Conservation (phyloP, 2,797 vertebrate genomes). For the Sparidentex hasta region DNA sequence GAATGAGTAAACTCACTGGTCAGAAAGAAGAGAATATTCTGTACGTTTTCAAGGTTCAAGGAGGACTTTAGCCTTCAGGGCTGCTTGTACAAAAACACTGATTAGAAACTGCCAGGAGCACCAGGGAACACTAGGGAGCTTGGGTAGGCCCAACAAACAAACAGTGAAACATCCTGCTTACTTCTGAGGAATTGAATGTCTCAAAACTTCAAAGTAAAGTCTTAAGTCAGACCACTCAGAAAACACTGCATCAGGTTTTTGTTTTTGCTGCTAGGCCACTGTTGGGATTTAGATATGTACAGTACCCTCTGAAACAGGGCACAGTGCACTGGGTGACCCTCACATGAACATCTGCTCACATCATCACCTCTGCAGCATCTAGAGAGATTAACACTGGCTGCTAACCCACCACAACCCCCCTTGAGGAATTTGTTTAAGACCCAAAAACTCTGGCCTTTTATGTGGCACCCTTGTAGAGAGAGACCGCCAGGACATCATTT, state of each 20-base stretch:
- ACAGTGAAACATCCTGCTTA: slow-evolving; percentile 2
- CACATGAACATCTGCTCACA: slow-evolving; percentile 78
- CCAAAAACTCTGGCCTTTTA: slow-evolving; percentile 58
- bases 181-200: slow-evolving; percentile 37
- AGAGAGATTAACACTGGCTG: slow-evolving; percentile 79
- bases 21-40: slow-evolving; percentile 50
- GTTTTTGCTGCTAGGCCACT: background rate
- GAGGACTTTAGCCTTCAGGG: slow-evolving; percentile 24
- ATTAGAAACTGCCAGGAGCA: slow-evolving; percentile 58
- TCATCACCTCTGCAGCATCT: slow-evolving; percentile 81
- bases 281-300: slow-evolving; percentile 10
- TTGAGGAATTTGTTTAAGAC: slow-evolving; percentile 75
- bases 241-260: background rate
- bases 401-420: slow-evolving; percentile 53
- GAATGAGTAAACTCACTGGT: slow-evolving; percentile 3
- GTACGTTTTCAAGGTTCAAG: slow-evolving; percentile 42
- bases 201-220: slow-evolving; percentile 24
- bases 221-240: slow-evolving; percentile 1
- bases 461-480: slow-evolving; percentile 70
- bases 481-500: slow-evolving; percentile 66
- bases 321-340: slow-evolving; percentile 53
- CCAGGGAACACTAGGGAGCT: slow-evolving; percentile 10
- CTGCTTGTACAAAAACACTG: slow-evolving; percentile 56
- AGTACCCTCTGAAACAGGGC: slow-evolving; percentile 14
- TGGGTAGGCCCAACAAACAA: slow-evolving; percentile 30